Percentiles rank a stretch among this genome's conserved stretches.
These are phyloP conservation scores for Fundulus diaphanus DNA, from an alignment of 2,797 vertebrate species.

Conservation along the genomic window DNA sequence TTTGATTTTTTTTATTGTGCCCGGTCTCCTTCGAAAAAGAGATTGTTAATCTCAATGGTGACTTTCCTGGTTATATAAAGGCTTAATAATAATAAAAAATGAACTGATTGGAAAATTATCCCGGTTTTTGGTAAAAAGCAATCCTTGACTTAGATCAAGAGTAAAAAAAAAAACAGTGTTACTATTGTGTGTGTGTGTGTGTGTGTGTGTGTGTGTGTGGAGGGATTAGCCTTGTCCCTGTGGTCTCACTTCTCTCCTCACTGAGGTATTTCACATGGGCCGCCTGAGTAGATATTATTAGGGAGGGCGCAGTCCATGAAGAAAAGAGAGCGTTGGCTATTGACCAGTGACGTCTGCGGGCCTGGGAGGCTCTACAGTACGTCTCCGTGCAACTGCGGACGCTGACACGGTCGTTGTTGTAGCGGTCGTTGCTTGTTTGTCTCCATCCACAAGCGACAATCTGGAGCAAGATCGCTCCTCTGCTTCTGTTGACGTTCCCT, in stretches of 20 bases:
- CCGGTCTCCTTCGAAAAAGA: too few relatives aligned
- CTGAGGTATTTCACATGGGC: conserved; percentile 81
- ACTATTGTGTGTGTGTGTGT: conserved; percentile 7
- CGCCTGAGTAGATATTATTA: conserved; percentile 76
- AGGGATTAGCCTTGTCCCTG: conserved; percentile 54
- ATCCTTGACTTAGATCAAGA: background rate
- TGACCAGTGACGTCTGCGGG: conserved; percentile 59
- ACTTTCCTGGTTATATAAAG: too few relatives aligned
- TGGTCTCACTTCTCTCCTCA: conserved; percentile 74
- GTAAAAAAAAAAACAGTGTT: background rate
- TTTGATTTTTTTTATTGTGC: too few relatives aligned
- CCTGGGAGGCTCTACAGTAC: conserved; percentile 20
- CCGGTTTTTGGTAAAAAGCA: background rate
- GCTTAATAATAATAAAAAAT: too few relatives aligned
- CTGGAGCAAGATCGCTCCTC: conserved; percentile 17
- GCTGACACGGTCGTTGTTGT: conserved; percentile 22
- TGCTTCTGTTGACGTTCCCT: conserved; percentile 24
- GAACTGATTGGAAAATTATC: too few relatives aligned
- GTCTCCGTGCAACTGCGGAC: background rate
- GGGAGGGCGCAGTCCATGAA: conserved; percentile 71
- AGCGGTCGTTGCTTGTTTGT: conserved; percentile 22
- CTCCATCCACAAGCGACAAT: conserved; percentile 32
- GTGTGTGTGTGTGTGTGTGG: conserved; percentile 12
- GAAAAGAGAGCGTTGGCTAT: conserved; percentile 65
- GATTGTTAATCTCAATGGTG: too few relatives aligned